Evolutionary conservation across 2,113 vertebrate genomes (phyloP).

Genomic region (Gobio gobio): DNA sequence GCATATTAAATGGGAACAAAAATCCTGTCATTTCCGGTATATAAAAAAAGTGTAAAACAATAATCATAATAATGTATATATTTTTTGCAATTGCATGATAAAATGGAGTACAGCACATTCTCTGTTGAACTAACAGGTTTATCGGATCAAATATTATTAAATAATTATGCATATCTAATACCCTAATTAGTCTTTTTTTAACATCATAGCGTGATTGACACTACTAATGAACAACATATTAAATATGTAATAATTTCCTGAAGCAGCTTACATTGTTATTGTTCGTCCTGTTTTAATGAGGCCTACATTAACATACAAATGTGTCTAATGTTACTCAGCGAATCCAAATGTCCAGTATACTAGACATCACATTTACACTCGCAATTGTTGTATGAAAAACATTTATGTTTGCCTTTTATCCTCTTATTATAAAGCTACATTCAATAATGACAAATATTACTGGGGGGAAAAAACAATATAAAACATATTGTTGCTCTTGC

Average conservation of each 20-base stretch:
- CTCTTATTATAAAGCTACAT: not conserved
- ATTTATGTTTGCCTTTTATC: not conserved
- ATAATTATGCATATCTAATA: slow-evolving; percentile 1
- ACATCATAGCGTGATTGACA: not conserved
- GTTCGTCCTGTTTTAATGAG: not conserved
- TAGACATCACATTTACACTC: not conserved
- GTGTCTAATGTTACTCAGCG: not conserved
- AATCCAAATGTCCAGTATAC: not conserved
- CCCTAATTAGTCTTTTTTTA: not conserved
- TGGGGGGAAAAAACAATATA: not conserved
- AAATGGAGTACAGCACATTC: not conserved
- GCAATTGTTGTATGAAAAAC: not conserved
- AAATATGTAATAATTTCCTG: slow-evolving; percentile 6
- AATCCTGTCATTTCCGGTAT: not conserved
- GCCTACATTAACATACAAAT: not conserved
- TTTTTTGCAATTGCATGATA: no score
- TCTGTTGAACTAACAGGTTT: not conserved
- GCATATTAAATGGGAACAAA: not conserved
- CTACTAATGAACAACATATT: not conserved
- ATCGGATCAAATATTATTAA: not conserved
- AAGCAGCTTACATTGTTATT: not conserved
- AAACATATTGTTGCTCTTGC: not conserved
- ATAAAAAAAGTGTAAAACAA: not conserved
- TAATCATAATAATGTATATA: no score
- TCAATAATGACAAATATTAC: not conserved